Evolutionary conservation across 1,140 invertebrate species (phyloP).

Genomic region (Cepaea nemoralis): DNA sequence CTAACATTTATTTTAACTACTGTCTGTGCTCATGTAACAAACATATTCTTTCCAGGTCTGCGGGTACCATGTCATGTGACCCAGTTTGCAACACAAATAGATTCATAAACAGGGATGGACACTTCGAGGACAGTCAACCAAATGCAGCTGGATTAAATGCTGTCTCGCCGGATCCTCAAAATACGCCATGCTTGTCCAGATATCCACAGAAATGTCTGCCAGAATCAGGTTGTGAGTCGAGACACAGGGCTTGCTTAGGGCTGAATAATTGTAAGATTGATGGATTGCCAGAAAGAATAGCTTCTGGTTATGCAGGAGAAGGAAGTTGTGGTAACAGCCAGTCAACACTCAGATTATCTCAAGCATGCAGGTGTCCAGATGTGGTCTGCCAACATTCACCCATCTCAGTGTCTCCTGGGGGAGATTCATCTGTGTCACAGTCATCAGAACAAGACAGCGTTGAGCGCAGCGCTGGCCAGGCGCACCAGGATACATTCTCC

Average conservation of each 20-base stretch:
- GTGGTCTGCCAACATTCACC: background rate
- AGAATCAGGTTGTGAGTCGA: conserved; percentile 54
- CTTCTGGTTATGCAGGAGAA: background rate
- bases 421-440: background rate
- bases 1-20: too few relatives aligned
- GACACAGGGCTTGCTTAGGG: conserved; percentile 60
- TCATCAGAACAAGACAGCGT: background rate
- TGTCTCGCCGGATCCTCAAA: background rate
- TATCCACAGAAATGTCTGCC: conserved; percentile 36
- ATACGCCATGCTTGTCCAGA: background rate
- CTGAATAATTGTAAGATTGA: background rate
- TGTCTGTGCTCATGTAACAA: too few relatives aligned
- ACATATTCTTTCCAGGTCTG: background rate
- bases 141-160: conserved; percentile 24
- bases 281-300: background rate
- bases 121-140: background rate
- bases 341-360: conserved; percentile 48
- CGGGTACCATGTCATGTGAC: background rate
- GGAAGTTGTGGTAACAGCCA: background rate
- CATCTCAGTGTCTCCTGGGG: background rate
- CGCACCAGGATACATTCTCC: conserved; percentile 11
- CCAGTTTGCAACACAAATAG: background rate
- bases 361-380: background rate
- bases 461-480: conserved; percentile 11
- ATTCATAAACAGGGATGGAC: background rate